Evolutionary conservation across 2,888 invertebrate species (phyloP).

Genomic region (Sarcophaga caerulescens): DNA sequence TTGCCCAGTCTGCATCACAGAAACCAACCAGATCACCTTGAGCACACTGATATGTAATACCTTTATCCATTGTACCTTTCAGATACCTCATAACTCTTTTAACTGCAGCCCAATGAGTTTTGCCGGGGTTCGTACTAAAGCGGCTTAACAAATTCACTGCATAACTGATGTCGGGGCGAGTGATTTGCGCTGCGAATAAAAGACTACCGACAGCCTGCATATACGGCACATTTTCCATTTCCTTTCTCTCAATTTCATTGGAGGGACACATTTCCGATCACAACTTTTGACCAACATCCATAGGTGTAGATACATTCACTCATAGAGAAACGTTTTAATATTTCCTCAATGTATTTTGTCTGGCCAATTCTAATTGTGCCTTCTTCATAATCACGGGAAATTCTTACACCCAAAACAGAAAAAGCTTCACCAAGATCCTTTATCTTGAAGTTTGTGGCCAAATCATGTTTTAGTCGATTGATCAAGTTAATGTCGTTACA

Average conservation of each 20-base stretch:
- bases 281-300: slow-evolving; percentile 19
- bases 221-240: neutral
- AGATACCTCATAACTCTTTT: slow-evolving; percentile 55
- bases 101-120: slow-evolving; percentile 32
- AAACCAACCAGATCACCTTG: slow-evolving; percentile 19
- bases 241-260: neutral
- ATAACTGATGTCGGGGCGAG: slow-evolving; percentile 14
- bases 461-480: neutral
- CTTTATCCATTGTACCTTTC: slow-evolving; percentile 30
- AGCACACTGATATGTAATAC: slow-evolving; percentile 27
- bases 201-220: neutral
- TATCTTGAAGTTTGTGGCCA: neutral
- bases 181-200: neutral
- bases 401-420: slow-evolving; percentile 28
- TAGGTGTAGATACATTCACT: slow-evolving; percentile 18
- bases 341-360: slow-evolving; percentile 15
- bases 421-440: slow-evolving; percentile 17
- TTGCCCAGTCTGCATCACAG: slow-evolving; percentile 38
- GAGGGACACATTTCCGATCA: neutral
- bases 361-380: neutral
- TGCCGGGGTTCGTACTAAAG: slow-evolving; percentile 20
- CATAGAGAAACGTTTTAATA: slow-evolving; percentile 45
- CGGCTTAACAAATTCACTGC: slow-evolving; percentile 25
- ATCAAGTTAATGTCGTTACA: neutral
- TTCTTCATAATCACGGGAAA: slow-evolving; percentile 23